A percentile compares a stretch with the other conserved stretches of the same genome.
Evolutionary conservation across 2,888 invertebrate genomes (phyloP).

Genomic region (Crepidodera aurea): DNA sequence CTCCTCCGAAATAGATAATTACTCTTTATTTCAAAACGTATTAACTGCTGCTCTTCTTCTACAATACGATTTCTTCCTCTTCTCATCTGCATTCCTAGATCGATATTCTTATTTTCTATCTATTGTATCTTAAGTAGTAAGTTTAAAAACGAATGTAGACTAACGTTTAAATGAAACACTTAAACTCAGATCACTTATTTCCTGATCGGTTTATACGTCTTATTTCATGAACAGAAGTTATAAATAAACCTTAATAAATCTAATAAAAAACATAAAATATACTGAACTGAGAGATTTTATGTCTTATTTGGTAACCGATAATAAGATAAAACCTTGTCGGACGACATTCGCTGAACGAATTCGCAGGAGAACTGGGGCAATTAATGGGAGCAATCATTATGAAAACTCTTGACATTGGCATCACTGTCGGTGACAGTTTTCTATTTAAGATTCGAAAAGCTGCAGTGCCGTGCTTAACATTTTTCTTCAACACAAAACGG

Average conservation of each 20-base stretch:
- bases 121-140: too few species aligned
- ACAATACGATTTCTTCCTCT: too few species aligned
- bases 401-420: conserved; percentile 35
- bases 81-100: too few species aligned
- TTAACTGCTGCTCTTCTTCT: too few species aligned
- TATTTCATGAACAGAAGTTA: background rate
- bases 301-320: conserved; percentile 23
- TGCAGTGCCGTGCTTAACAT: background rate
- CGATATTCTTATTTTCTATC: too few species aligned
- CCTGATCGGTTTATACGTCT: background rate
- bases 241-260: background rate
- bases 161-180: background rate
- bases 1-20: too few species aligned
- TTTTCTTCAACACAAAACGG: background rate
- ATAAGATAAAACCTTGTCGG: conserved; percentile 22
- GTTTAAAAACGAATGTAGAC: too few species aligned
- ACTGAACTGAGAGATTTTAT: conserved; percentile 1
- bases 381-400: conserved; percentile 34
- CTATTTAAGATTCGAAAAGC: conserved; percentile 33
- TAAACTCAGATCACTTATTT: too few species aligned
- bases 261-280: background rate
- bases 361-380: conserved; percentile 33
- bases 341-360: conserved; percentile 28
- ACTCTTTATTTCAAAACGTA: too few species aligned
- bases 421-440: conserved; percentile 41